Percentiles rank a stretch among this genome's conserved stretches.
Conservation (phyloP, 1,140 invertebrate genomes). For the Hirudo medicinalis region DNA sequence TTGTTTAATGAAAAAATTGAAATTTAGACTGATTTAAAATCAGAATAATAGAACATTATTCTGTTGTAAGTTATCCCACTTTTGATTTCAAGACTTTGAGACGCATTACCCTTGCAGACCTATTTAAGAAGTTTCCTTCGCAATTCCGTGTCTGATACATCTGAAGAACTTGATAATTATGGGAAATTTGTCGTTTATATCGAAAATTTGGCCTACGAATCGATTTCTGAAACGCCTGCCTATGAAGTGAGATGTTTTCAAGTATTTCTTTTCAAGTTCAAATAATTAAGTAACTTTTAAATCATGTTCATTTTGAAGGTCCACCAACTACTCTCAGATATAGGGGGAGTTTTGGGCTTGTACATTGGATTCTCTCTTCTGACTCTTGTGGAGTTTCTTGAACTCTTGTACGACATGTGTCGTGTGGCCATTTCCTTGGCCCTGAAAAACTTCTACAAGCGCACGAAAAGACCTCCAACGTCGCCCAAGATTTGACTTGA, state of each 20-base stretch:
- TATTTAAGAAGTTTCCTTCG: no score
- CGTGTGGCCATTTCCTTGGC: background rate
- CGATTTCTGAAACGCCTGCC: background rate
- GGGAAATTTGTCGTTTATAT: background rate
- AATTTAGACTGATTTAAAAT: no score
- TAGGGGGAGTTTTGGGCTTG: slow-evolving; percentile 17
- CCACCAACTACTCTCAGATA: slow-evolving; percentile 16
- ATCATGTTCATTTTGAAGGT: background rate
- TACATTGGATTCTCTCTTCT: slow-evolving; percentile 20
- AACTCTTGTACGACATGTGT: slow-evolving; percentile 10
- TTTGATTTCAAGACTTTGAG: no score
- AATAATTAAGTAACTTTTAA: background rate
- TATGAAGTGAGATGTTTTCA: slow-evolving; percentile 5
- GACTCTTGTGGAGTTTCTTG: slow-evolving; percentile 19
- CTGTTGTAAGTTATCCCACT: no score
- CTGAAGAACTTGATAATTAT: background rate
- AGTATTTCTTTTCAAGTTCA: background rate
- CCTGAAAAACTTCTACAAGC: no score
- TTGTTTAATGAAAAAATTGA: no score
- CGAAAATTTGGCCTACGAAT: background rate
- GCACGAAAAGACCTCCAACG: no score
- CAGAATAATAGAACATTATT: no score
- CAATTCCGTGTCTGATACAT: no score
- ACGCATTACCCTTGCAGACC: no score
- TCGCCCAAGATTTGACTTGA: no score